Base-by-base conservation (phyloP, 2,888 invertebrate species). In the Cerceris rybyensis region DNA sequence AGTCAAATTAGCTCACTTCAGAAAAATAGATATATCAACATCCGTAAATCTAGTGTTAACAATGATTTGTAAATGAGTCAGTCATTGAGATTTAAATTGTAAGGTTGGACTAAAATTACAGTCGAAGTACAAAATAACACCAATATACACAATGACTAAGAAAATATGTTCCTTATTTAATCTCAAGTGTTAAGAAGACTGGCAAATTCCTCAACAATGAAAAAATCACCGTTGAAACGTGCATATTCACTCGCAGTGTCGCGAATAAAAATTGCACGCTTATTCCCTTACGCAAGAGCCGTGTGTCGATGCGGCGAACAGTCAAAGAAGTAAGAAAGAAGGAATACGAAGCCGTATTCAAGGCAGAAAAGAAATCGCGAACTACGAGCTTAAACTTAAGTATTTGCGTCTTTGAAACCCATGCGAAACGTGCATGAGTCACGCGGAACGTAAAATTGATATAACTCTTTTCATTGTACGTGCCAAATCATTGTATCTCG, bases 181-280 rank as follows among this genome's bases (percentile, higher is more conserved):
- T 28, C 28, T 28, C 28, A 46, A 8, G 9, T 11, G 46, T 46
- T 1, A 8, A n/a, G 50, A 2, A 50, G 13, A 17, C 39, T 50
- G 2, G 28, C 28, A 16, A 70, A 39, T 50, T 76, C 61, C 28
- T 55, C 17, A 17, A 13, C 55, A 17, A 9, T 17, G 55, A 11
- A 8, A 55, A 7, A 55, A 55, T 55, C 17, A 17, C 16, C 55
- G 17, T 16, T 17, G n/a, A 7, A n/a, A 57, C 43, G n/a, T 43
- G 54, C 14, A n/a, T 67, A 55, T 64, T 72, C 72, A 39, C 63
- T 63, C 43, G 54, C 52, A 42, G 17, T 14, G 57, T 39, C 59
- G 43, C 80, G 13, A 65, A 70, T 49, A 64, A 77, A 74, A 80
- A 81, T 74, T 66, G 68, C 43, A 60, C 70, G 52, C 66, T 83